Conservation (phyloP, 2,113 vertebrate species). For the Glareola pratincola region DNA sequence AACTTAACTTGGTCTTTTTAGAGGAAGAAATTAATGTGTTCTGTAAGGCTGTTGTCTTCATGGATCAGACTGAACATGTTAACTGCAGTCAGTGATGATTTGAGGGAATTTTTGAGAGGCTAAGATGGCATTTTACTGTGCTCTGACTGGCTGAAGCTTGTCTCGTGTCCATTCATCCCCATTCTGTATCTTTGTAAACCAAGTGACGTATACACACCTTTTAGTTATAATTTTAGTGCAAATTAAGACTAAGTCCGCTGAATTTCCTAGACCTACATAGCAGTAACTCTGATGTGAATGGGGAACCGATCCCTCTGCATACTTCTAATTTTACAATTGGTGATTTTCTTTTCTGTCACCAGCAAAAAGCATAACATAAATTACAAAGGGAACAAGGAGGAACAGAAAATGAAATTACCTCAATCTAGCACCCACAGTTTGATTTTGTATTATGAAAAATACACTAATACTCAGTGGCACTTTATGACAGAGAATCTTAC, state of each 20-base stretch:
- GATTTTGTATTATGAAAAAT: not conserved
- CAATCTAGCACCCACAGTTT: not conserved
- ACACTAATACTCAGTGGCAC: not conserved
- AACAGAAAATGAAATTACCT: not conserved
- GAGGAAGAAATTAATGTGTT: not conserved
- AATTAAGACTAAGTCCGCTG: not conserved
- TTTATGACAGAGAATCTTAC: not conserved
- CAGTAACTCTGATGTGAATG: not conserved
- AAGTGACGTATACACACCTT: not conserved
- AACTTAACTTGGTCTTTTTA: not conserved
- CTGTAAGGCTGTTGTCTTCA: not conserved
- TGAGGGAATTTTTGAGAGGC: not conserved
- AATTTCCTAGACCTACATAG: not conserved
- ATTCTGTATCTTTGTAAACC: not conserved
- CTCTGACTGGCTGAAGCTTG: not conserved
- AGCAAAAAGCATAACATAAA: not conserved
- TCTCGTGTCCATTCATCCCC: not conserved
- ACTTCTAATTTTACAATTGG: not conserved
- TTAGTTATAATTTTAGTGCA: too few relatives aligned
- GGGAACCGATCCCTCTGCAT: fast-evolving
- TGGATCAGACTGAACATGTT: not conserved
- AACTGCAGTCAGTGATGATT: not conserved
- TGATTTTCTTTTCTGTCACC: not conserved
- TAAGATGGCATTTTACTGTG: not conserved
- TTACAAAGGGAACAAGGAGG: not conserved